phyloP scores from a whole-genome alignment of 1,140 invertebrate genomes.

The Drosophila rhopaloa region DNA sequence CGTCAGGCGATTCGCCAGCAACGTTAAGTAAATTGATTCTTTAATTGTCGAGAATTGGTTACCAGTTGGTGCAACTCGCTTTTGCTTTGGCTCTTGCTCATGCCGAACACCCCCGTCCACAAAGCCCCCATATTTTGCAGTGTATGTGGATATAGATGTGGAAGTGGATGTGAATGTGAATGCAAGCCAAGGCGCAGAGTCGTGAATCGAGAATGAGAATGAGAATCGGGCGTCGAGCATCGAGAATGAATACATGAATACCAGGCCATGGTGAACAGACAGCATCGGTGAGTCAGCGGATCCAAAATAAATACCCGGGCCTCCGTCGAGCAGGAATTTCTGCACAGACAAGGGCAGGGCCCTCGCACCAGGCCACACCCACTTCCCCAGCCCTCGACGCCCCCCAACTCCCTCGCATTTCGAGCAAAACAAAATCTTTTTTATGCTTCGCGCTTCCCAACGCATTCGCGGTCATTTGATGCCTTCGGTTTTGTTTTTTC shows the following conservation, averaged over 20 bases:
- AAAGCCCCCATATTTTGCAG: constrained; percentile 68
- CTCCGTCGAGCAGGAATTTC: constrained; percentile 30
- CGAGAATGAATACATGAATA: constrained; percentile 29
- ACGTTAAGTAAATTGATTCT: constrained; percentile 82
- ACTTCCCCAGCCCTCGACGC: constrained; percentile 1
- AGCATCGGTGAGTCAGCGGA: constrained; percentile 53
- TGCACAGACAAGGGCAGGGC: constrained; percentile 38
- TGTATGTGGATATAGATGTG: background rate
- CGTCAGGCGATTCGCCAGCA: constrained; percentile 71
- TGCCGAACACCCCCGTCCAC: constrained; percentile 16
- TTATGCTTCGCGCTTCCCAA: constrained; percentile 24
- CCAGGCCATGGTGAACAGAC: constrained; percentile 39
- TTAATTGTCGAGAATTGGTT: constrained; percentile 82
- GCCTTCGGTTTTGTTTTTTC: constrained; percentile 18
- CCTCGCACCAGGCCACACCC: constrained; percentile 24
- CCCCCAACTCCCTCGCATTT: constrained; percentile 17
- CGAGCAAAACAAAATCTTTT: constrained; percentile 24
- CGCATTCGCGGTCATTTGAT: constrained; percentile 60
- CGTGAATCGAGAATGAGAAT: constrained; percentile 5
- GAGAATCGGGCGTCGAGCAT: background rate
- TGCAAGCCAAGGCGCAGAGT: constrained; percentile 14
- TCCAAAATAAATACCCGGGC: constrained; percentile 64
- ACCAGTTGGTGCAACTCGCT: constrained; percentile 80
- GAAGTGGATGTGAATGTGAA: background rate
- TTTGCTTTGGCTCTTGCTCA: constrained; percentile 27